Base-by-base conservation (phyloP, 2,888 invertebrate species). In the Azorinus chamasolen region DNA sequence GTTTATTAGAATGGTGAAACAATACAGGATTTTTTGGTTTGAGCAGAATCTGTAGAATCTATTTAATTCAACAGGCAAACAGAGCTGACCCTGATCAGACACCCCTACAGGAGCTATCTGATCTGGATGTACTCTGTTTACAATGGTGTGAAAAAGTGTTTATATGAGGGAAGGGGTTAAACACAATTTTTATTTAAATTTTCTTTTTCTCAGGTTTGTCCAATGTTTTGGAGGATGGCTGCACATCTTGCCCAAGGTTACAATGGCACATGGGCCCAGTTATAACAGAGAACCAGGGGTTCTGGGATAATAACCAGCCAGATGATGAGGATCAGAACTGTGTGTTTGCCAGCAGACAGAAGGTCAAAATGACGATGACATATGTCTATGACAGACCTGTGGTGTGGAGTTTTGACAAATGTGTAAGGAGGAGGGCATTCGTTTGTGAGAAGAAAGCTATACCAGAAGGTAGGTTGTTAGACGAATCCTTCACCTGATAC, bases 381-480 rank as follows among this genome's bases (percentile, higher is more conserved):
- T 80, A 80, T 54, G 39, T 50, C 1, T 80, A 77, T 62, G 80
- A 80, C 51, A 48, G 73, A 24, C 69, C 76, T 14, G 69, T 66
- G 48, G 65, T 61, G 3, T 88, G 87, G 86, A 57, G 68, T 5
- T 79, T 83, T 32, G 77, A 79, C 22, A 79, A 83, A n/a, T 89
- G 89, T 66, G 69, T 79, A 32, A 55, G 55, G 14, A 84, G 84
- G 57, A 54, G 80, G 54, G 63, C 84, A 0, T 90, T 82, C 65
- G 73, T 89, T 12, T 90, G 90, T 73, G 84, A 87, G 46, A 70
- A 82, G 37, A 74, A 70, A 43, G 86, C 87, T n/a, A 86, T 84
- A 53, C 84, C 88, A 41, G 5, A 64, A 55, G 84, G 89, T 87
- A 73, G 51, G 64, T 32, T 32, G 5, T 32, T 32, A 32, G 4